Conservation (phyloP, 2,888 invertebrate species). For the Achlya flavicornis region DNA sequence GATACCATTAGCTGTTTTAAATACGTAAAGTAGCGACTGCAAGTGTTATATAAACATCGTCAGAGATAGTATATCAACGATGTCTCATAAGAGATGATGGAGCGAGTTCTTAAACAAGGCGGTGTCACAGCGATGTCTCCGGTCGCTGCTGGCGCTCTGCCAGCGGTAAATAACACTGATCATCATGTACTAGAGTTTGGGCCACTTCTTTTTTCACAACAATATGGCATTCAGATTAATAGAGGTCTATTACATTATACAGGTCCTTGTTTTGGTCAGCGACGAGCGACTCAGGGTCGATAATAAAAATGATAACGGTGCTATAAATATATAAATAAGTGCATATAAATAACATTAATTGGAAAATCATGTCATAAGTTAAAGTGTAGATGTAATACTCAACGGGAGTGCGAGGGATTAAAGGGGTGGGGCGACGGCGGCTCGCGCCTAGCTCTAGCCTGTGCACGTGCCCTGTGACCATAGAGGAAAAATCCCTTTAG, state of each 20-base stretch:
- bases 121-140: slow-evolving; percentile 32
- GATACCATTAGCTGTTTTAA: slow-evolving; percentile 8
- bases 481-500: no score
- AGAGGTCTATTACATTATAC: background rate
- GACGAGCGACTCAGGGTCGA: no score
- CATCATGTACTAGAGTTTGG: slow-evolving; percentile 33
- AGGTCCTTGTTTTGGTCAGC: no score
- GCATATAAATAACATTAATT: no score
- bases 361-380: no score
- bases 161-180: slow-evolving; percentile 54
- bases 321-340: no score
- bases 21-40: background rate
- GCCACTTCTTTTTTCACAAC: background rate
- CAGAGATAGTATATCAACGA: slow-evolving; percentile 40
- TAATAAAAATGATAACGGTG: no score
- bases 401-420: no score
- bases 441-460: no score
- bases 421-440: no score
- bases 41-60: slow-evolving; percentile 21
- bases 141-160: slow-evolving; percentile 51
- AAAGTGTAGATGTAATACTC: no score
- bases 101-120: slow-evolving; percentile 51
- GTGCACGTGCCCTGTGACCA: no score
- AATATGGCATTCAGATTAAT: background rate
- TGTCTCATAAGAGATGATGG: slow-evolving; percentile 53